Conservation (phyloP, 2,113 vertebrate genomes). For the Sebastes schlegelii region DNA sequence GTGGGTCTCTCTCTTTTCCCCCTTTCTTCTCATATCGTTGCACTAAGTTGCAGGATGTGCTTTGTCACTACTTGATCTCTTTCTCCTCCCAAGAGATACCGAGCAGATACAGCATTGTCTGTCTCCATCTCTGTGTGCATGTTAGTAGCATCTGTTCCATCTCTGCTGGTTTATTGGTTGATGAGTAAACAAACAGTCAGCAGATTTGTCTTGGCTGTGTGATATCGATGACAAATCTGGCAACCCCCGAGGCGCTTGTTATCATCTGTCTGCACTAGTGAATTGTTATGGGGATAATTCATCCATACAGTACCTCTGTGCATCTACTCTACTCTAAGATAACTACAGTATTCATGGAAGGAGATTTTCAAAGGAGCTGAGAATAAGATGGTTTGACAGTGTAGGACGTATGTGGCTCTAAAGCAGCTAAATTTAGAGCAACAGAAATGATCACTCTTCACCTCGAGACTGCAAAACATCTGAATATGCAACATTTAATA, state of each 20-base stretch:
- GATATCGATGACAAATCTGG: conserved; percentile 50
- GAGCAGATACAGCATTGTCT: conserved; percentile 35
- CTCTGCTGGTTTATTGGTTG: conserved; percentile 46
- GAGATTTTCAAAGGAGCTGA: not conserved
- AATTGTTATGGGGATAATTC: conserved; percentile 12
- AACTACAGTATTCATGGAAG: not conserved
- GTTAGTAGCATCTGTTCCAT: conserved; percentile 64
- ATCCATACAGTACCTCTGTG: not conserved
- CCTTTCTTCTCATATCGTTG: conserved; percentile 11
- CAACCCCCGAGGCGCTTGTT: conserved; percentile 39
- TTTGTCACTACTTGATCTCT: conserved; percentile 35
- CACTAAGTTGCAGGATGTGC: conserved; percentile 26
- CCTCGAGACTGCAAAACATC: not conserved
- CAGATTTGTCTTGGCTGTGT: conserved; percentile 50
- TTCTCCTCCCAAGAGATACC: conserved; percentile 31
- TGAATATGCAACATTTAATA: not conserved
- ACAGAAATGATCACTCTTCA: not conserved
- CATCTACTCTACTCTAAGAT: not conserved
- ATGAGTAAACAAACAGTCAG: conserved; percentile 61
- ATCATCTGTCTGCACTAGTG: conserved; percentile 29
- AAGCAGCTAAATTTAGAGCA: not conserved
- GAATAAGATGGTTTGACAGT: conserved; percentile 12
- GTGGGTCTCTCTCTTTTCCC: not conserved
- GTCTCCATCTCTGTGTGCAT: conserved; percentile 34
- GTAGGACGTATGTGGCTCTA: not conserved